Percentiles rank a stretch among this genome's conserved stretches.
These are phyloP conservation scores for Tethea ocularis DNA, from an alignment of 2,888 invertebrate species.

Conservation along the genomic window DNA sequence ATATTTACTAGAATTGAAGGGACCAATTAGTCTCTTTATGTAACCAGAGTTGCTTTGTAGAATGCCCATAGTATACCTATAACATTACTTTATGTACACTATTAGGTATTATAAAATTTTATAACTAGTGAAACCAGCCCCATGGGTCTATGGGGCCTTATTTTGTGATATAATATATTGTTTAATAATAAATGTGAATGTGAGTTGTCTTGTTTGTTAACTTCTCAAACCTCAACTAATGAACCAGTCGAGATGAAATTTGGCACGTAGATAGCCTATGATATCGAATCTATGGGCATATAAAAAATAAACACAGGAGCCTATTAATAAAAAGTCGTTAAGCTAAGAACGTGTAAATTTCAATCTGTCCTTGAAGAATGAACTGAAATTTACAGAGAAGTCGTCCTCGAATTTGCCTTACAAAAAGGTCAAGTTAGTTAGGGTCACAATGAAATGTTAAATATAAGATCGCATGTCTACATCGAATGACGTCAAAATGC, in stretches of 20 bases:
- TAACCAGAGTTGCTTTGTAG: background rate
- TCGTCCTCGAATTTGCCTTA: conserved; percentile 41
- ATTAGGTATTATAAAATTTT: no score
- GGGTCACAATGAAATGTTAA: conserved; percentile 70
- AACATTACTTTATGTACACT: no score
- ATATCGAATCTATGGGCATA: no score
- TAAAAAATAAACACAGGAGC: background rate
- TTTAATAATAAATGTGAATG: no score
- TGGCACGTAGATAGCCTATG: no score
- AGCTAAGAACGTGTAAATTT: conserved; percentile 11
- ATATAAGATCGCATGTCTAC: conserved; percentile 75
- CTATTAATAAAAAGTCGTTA: background rate
- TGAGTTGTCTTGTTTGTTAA: no score
- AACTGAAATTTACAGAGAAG: conserved; percentile 26
- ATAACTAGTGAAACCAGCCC: no score
- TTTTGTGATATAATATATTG: no score
- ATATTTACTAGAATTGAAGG: background rate
- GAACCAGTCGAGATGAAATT: no score
- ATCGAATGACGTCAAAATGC: conserved; percentile 60
- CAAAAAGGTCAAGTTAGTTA: conserved; percentile 61
- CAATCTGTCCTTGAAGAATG: conserved; percentile 37
- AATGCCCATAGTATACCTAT: no score
- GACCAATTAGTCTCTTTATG: background rate
- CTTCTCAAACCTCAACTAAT: no score
- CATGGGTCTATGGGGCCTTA: no score